Conservation (phyloP, 1,140 invertebrate genomes). For the Heliconius nattereri region DNA sequence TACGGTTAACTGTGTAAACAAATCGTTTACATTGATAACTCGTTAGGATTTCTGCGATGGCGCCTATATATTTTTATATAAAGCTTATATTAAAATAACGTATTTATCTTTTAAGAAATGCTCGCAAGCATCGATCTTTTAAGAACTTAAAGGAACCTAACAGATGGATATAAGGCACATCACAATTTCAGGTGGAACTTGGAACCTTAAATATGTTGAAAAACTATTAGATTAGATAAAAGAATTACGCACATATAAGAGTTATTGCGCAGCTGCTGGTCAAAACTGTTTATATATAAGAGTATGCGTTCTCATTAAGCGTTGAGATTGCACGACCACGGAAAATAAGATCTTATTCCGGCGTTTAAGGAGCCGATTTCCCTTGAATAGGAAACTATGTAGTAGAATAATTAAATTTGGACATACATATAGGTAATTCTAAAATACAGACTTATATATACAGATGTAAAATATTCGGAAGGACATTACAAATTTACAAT, state of each 20-base stretch:
- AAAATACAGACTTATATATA: background rate
- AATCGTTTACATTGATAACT: slow-evolving; percentile 78
- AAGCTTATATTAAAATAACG: background rate
- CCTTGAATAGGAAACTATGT: background rate
- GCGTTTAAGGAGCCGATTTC: background rate
- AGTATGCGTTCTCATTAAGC: slow-evolving; percentile 45
- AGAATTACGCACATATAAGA: slow-evolving; percentile 53
- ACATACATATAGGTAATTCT: background rate
- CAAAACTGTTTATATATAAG: slow-evolving; percentile 52
- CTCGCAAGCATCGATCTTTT: background rate
- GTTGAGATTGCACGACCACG: background rate
- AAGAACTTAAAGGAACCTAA: background rate
- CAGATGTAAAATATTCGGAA: background rate
- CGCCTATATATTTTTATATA: slow-evolving; percentile 53
- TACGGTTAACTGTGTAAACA: slow-evolving; percentile 79
- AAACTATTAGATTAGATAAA: slow-evolving; percentile 47
- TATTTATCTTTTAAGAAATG: background rate
- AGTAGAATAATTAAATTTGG: background rate
- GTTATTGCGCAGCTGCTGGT: slow-evolving; percentile 60
- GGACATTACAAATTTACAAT: background rate
- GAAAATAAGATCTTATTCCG: slow-evolving; percentile 32
- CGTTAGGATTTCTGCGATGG: slow-evolving; percentile 70
- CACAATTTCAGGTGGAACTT: background rate
- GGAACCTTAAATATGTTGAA: slow-evolving; percentile 21
- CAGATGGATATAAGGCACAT: no score